Base-by-base conservation (phyloP, 2,888 invertebrate species). In the Microctonus brassicae region DNA sequence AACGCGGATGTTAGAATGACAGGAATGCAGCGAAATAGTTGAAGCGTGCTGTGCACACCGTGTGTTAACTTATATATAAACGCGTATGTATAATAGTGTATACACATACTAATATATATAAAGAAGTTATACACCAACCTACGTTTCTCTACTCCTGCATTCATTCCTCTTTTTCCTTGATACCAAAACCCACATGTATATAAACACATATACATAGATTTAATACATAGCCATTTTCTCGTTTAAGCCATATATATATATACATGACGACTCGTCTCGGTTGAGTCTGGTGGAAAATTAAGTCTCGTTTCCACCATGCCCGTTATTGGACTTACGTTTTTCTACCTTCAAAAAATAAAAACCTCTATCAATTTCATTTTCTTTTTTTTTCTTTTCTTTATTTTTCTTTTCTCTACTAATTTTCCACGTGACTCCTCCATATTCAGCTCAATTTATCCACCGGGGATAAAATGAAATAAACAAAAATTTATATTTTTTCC, bases 1-100 rank as follows among this genome's bases (percentile, higher is more conserved):
- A 85, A 85, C 80, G 81, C 81, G 83, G 79, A 82, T 79, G 81
- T 83, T 81, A 82, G 84, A 84, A 83, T 80, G 84, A 79, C 80
- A 82, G 80, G 84, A 83, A 85, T 84, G 83, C 83, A 79, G 81
- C 81, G 80, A 81, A 84, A 84, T 82, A 82, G 81, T 80, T 79
- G 78, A 75, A 77, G 75, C 81, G 80, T 82, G 77, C 76, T 78
- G 75, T 76, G 77, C 74, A 72, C 74, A 68, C 67, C 47, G 62
- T 62, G 33, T 39, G 62, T 55, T 61, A n/a, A n/a, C n/a, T n/a
- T n/a, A n/a, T n/a, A 34, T 42, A 58, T 64, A 66, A 39, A 61
- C 58, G 11, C 29, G n/a, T 34, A 65, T 62, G 53, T 47, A 71
- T 42, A 72, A 72, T 61, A 29, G 20, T 57, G 52, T 53, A n/a